Percentiles rank a stretch among this genome's conserved stretches.
phyloP scores from a whole-genome alignment of 1,140 invertebrate genomes.

The Drosophila auraria region DNA sequence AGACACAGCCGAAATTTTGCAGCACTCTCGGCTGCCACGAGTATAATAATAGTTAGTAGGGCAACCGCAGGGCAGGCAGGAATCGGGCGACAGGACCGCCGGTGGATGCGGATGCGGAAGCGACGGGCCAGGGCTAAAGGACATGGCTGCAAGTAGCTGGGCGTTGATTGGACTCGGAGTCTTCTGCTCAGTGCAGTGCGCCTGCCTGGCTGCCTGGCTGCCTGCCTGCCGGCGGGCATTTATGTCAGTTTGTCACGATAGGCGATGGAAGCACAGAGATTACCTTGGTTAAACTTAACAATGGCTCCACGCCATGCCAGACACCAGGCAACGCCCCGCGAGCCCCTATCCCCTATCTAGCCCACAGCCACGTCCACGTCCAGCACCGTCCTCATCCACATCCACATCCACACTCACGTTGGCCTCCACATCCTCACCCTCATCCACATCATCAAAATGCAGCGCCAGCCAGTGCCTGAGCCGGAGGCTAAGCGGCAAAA shows the following conservation, averaged over 20 bases:
- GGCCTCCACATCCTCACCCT: constrained; percentile 22
- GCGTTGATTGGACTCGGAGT: constrained; percentile 78
- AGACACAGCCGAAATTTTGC: constrained; percentile 52
- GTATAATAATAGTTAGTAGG: constrained; percentile 80
- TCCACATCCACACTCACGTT: constrained; percentile 27
- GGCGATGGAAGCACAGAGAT: constrained; percentile 82
- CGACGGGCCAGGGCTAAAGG: constrained; percentile 19
- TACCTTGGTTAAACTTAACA: constrained; percentile 84
- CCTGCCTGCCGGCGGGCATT: constrained; percentile 74
- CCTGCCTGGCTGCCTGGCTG: constrained; percentile 26
- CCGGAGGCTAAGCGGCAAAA: constrained; percentile 57
- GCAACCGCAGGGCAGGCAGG: constrained; percentile 72
- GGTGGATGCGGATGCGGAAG: constrained; percentile 19
- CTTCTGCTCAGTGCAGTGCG: constrained; percentile 26
- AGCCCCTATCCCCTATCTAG: background rate
- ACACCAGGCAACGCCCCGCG: constrained; percentile 49
- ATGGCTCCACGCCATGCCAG: constrained; percentile 70
- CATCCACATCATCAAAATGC: constrained; percentile 76
- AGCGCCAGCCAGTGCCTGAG: constrained; percentile 62
- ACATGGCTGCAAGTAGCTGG: constrained; percentile 72
- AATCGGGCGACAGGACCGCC: constrained; percentile 15
- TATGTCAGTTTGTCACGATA: constrained; percentile 84
- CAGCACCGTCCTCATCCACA: constrained; percentile 19
- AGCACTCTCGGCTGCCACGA: constrained; percentile 43
- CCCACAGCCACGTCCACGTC: constrained; percentile 13